Evolutionary conservation across 2,888 invertebrate genomes (phyloP).

Genomic region (Amblyjoppa proteus): DNA sequence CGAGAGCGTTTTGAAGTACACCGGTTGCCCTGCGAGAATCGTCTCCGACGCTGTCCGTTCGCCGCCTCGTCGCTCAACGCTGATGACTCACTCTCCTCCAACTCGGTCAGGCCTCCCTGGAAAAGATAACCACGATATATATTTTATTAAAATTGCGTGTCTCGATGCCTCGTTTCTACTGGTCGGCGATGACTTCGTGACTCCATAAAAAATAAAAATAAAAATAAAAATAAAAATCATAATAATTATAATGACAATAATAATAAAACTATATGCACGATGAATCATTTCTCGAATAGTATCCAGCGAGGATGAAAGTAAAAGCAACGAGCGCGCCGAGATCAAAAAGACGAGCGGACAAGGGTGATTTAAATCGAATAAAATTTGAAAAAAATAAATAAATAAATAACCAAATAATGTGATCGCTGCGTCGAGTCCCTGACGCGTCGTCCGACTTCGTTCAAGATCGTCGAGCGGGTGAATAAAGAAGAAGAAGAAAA

Average conservation of each 20-base stretch:
- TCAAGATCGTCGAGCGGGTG: conserved; percentile 28
- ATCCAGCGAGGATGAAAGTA: conserved; percentile 29
- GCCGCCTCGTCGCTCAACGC: conserved; percentile 42
- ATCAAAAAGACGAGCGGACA: conserved; percentile 4
- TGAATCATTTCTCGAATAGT: conserved; percentile 52
- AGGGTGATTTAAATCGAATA: conserved; percentile 16
- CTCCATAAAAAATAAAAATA: not conserved
- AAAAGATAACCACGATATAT: conserved; percentile 27
- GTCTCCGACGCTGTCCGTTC: conserved; percentile 27
- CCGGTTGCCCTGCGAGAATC: not conserved
- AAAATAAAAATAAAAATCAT: no score
- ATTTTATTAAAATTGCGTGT: conserved; percentile 58
- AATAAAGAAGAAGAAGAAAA: not conserved
- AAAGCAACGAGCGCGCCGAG: conserved; percentile 6
- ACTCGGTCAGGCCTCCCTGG: conserved; percentile 3
- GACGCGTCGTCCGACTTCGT: conserved; percentile 2
- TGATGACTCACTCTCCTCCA: conserved; percentile 38
- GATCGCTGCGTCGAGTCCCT: conserved; percentile 8
- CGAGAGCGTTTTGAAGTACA: not conserved
- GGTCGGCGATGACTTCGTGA: not conserved
- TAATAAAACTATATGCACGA: conserved; percentile 30
- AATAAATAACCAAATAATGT: conserved; percentile 15
- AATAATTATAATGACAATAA: no score
- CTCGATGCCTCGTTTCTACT: conserved; percentile 16
- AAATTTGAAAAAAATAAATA: conserved; percentile 25